Conservation (phyloP, 2,888 invertebrate species). For the Lamellibrachia satsuma region DNA sequence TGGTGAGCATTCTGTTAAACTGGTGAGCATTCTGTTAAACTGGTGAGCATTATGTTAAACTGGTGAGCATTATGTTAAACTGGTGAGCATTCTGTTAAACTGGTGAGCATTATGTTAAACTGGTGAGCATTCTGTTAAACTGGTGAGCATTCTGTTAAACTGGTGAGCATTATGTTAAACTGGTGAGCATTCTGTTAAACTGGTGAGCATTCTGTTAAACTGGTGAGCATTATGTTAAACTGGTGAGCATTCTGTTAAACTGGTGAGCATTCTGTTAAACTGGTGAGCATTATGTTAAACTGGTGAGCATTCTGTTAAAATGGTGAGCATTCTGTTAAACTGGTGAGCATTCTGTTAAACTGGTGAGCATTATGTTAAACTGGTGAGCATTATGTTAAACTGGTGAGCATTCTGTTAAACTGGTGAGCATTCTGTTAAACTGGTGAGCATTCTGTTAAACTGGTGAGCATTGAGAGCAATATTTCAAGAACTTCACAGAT, state of each 20-base stretch:
- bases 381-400: too few species aligned
- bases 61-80: neutral
- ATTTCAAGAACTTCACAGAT: too few species aligned
- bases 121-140: too few species aligned
- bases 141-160: neutral
- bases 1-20: neutral
- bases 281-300: neutral
- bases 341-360: neutral
- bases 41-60: neutral
- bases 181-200: too few species aligned
- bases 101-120: too few species aligned
- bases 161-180: neutral
- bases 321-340: neutral
- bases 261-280: neutral
- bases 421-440: neutral
- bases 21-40: too few species aligned
- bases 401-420: too few species aligned
- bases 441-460: neutral
- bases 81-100: too few species aligned
- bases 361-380: too few species aligned
- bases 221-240: neutral
- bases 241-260: neutral
- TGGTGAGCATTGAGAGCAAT: too few species aligned
- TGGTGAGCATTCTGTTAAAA: too few species aligned
- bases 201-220: neutral